Percentiles rank a stretch among this genome's conserved stretches.
Conservation (phyloP, 2,113 vertebrate genomes). For the Chaenogobius annularis region DNA sequence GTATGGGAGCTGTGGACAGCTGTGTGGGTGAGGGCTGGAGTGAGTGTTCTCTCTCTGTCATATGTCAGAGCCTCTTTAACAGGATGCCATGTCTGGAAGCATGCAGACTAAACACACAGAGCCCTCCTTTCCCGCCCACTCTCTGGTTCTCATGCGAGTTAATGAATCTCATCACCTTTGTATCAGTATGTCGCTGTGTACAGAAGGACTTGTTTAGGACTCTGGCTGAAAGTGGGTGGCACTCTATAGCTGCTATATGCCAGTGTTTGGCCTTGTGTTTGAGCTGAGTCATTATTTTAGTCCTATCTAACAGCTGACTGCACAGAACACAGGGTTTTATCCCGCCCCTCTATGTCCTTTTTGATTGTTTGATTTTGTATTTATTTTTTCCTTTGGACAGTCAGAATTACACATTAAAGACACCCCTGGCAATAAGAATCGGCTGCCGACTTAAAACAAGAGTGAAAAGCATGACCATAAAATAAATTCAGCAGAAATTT, state of each 20-base stretch:
- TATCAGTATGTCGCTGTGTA: conserved; percentile 61
- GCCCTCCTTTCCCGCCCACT: conserved; percentile 58
- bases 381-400: conserved; percentile 3
- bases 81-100: conserved; percentile 58
- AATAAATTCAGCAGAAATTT: too few species aligned
- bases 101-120: conserved; percentile 55
- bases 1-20: conserved; percentile 45
- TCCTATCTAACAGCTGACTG: conserved; percentile 66
- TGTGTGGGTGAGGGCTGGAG: conserved; percentile 60
- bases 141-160: conserved; percentile 66
- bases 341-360: conserved; percentile 46
- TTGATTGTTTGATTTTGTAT: conserved; percentile 36
- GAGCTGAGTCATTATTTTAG: conserved; percentile 61
- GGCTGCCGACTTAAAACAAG: conserved; percentile 29
- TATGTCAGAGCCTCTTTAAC: conserved; percentile 61
- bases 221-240: conserved; percentile 52
- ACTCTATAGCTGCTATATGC: conserved; percentile 41
- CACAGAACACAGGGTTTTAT: conserved; percentile 45
- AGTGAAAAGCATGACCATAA: conserved; percentile 34
- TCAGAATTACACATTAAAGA: conserved; percentile 44
- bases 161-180: conserved; percentile 72
- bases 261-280: conserved; percentile 68
- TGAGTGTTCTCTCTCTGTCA: conserved; percentile 64
- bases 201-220: conserved; percentile 64
- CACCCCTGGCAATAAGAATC: conserved; percentile 25